phyloP scores from a whole-genome alignment of 2,888 invertebrate genomes.

The Gisinianus flammeolus region DNA sequence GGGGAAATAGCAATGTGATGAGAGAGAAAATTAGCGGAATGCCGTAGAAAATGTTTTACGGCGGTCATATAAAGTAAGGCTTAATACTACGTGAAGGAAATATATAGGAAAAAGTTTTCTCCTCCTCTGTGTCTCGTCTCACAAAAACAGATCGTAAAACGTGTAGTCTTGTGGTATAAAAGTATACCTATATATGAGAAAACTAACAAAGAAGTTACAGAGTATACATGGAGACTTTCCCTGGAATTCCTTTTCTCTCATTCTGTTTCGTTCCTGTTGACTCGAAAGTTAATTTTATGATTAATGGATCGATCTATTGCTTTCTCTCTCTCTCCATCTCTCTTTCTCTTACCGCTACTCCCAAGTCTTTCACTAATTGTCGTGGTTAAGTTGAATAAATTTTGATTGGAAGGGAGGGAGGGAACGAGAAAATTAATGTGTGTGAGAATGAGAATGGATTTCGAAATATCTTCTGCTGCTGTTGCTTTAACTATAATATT shows the following conservation, averaged over 20 bases:
- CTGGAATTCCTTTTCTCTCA: not conserved
- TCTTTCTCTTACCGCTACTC: not conserved
- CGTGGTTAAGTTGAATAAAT: not conserved
- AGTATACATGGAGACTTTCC: not conserved
- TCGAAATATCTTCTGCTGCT: no score
- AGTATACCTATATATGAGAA: no score
- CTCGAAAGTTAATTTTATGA: not conserved
- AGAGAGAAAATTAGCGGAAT: not conserved
- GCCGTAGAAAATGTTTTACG: not conserved
- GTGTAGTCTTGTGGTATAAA: no score
- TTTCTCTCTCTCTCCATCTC: not conserved
- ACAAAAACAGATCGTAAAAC: no score
- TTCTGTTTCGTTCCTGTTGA: not conserved
- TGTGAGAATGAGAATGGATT: no score
- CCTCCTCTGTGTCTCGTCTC: no score
- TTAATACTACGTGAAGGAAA: no score
- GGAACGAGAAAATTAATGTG: not conserved
- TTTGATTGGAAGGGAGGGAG: not conserved
- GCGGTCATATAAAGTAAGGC: no score
- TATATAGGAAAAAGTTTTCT: no score
- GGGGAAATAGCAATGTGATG: not conserved
- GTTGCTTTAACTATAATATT: no score
- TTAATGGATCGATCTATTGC: slow-evolving; percentile 11
- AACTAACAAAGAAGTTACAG: no score
- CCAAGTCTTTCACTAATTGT: no score